Base-by-base conservation (phyloP, 1,140 invertebrate genomes). In the Ostrea edulis region DNA sequence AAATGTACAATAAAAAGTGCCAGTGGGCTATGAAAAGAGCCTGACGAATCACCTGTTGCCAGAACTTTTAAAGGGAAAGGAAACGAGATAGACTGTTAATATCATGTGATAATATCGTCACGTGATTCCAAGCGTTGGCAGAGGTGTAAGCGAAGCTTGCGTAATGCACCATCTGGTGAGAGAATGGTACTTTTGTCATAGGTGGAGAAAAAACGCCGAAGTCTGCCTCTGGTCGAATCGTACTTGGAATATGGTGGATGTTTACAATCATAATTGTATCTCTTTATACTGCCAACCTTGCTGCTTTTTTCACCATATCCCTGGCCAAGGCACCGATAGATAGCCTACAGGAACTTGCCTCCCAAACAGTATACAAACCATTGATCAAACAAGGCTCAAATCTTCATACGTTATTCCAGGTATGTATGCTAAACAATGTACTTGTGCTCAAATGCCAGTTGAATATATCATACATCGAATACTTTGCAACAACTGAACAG, bases 211-310 rank as follows among this genome's bases (percentile, higher is more conserved):
- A 54, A 53, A 54, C 58, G 22, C 91, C 91, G 0, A 65, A 52
- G 0, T 86, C 87, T 52, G 68, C 86, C 8, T 89, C 92, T 5
- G 89, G 90, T 4, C 68, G 91, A 58, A 44, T 90, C 44, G 87
- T 92, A 22, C 82, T 92, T n/a, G 98, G 98, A 0, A 98, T 98
- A 0, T 99, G 98, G 98, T 99, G 98, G 98, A 95, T 99, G 0
- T 99, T 99, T 95, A 98, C 98, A 4, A 99, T 99, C 94, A 98
- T 99, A 92, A 98, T 99, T 71, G 98, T 99, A 92, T 98, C 98
- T 12, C 98, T 98, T 0, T 99, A 99, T 94, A 99, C 98, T 0
- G 98, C 98, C 7, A 99, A 99, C 95, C 96, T 99, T 91, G 98
- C 98, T 55, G 98, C 98, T 20, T 98, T 98, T 92, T 95, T 99